A percentile compares a stretch with the other conserved stretches of the same genome.
Evolutionary conservation across 2,797 vertebrate genomes (phyloP).

Genomic region (Momotus momota): DNA sequence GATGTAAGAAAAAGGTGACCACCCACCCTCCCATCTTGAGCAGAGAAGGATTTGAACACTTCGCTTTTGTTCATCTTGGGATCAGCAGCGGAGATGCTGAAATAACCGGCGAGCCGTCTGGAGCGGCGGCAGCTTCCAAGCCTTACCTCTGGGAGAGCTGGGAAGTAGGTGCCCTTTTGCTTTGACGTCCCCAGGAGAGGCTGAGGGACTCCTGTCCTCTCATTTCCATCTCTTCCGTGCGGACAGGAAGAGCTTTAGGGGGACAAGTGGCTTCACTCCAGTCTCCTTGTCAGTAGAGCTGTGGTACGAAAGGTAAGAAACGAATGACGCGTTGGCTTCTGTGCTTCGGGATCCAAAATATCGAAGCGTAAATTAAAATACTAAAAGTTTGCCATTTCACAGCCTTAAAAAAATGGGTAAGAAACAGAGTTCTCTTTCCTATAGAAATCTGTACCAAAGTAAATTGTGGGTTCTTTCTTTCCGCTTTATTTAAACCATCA

Average conservation of each 20-base stretch:
- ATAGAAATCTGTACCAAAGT: background rate
- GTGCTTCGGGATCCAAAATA: background rate
- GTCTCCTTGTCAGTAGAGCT: background rate
- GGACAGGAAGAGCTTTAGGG: background rate
- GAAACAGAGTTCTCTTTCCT: background rate
- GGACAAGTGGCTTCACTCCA: background rate
- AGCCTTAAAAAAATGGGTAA: background rate
- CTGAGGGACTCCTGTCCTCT: background rate
- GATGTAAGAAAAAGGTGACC: background rate
- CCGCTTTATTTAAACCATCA: slow-evolving; percentile 33
- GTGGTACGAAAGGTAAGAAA: background rate
- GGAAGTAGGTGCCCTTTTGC: background rate
- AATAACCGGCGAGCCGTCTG: background rate
- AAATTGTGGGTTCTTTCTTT: background rate
- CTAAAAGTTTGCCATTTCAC: background rate
- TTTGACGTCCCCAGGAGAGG: too few species aligned
- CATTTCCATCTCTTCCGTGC: background rate
- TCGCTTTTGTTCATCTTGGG: too few species aligned
- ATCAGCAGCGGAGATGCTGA: background rate
- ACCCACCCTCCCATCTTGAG: background rate
- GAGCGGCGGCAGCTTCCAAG: background rate
- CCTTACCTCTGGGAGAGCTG: background rate
- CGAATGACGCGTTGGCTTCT: background rate
- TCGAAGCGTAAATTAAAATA: background rate
- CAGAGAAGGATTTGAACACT: background rate